Percentiles rank a stretch among this genome's conserved stretches.
phyloP scores from a whole-genome alignment of 2,888 invertebrate species.

The Latrodectus hesperus region DNA sequence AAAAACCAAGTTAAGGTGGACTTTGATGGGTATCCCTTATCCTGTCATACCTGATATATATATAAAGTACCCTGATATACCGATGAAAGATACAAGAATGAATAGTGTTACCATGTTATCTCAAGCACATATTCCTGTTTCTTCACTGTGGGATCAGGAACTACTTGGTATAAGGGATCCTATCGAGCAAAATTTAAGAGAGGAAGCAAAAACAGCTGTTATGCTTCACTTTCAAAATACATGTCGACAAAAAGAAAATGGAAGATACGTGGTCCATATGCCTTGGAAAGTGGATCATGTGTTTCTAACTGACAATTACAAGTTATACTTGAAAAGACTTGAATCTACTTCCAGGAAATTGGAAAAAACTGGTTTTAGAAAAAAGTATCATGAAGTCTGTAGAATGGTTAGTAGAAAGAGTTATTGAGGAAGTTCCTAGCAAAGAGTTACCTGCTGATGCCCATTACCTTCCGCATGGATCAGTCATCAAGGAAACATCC shows the following conservation, averaged over 20 bases:
- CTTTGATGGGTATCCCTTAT: constrained; percentile 3
- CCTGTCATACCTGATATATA: too few relatives aligned
- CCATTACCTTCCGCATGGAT: not conserved
- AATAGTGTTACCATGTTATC: constrained; percentile 4
- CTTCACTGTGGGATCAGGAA: constrained; percentile 18
- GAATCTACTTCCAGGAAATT: constrained; percentile 16
- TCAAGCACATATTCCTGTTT: constrained; percentile 11
- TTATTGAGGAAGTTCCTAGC: constrained; percentile 8
- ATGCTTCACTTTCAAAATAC: constrained; percentile 32
- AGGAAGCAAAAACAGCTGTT: constrained; percentile 26
- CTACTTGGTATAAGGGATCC: not conserved
- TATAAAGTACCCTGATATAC: not conserved
- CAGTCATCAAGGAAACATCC: constrained; percentile 22
- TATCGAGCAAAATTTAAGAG: not conserved
- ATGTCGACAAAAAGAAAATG: constrained; percentile 13
- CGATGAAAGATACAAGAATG: not conserved
- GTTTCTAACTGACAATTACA: constrained; percentile 24
- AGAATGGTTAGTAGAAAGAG: not conserved
- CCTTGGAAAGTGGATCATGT: not conserved
- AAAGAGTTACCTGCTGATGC: not conserved
- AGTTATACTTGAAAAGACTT: constrained; percentile 30
- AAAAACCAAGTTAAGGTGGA: constrained; percentile 32
- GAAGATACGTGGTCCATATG: constrained; percentile 35
- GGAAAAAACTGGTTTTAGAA: not conserved
- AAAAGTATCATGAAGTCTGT: not conserved